Base-by-base conservation (phyloP, 2,113 vertebrate genomes). In the Melanostigma gelatinosum region DNA sequence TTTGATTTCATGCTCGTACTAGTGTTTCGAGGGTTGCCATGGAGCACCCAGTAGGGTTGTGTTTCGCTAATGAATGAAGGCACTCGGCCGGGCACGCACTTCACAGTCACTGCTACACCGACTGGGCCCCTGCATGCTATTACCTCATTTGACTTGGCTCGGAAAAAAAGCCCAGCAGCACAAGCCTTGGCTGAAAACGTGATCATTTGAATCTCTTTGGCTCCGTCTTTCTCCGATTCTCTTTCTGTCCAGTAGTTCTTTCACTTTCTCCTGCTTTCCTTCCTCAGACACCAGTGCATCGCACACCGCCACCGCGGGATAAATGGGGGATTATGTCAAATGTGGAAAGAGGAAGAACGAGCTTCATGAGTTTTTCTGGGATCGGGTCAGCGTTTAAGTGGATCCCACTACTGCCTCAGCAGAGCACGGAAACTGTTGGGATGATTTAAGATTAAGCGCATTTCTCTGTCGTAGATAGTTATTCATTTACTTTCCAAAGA, bases 1-100 rank as follows among this genome's bases (percentile, higher is more conserved):
- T 85, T 83, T 88, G 78, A 85, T 88, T 87, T 78, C 62, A 61
- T 57, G 77, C 76, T 85, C 11, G 7, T 77, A 60, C 84, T 80
- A 29, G 66, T 83, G 82, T 82, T 84, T 71, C 38, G 55, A 65
- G 66, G 67, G 85, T 87, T 85, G 87, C 88, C 88, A 87, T 83
- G 82, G 82, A 78, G 54, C 82, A 44, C 82, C 60, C 88, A 75
- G 72, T 67, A 36, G 79, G 77, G 64, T 48, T 69, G 27, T 61
- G 58, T 83, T 77, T 73, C 63, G 48, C 75, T 91, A 89, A 91
- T 91, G 88, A 82, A 83, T 75, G 79, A 82, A 76, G 79, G 77
- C 72, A 55, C 38, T 78, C 15, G 40, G 36, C 80, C 55, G 55
- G 85, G 78, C 89, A 89, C 48, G 55, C 38, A 73, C 83, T 84